Percentiles rank a stretch among this genome's conserved stretches.
These are phyloP conservation scores for Bufo bufo DNA, from an alignment of 2,113 vertebrate species.

Conservation along the genomic window DNA sequence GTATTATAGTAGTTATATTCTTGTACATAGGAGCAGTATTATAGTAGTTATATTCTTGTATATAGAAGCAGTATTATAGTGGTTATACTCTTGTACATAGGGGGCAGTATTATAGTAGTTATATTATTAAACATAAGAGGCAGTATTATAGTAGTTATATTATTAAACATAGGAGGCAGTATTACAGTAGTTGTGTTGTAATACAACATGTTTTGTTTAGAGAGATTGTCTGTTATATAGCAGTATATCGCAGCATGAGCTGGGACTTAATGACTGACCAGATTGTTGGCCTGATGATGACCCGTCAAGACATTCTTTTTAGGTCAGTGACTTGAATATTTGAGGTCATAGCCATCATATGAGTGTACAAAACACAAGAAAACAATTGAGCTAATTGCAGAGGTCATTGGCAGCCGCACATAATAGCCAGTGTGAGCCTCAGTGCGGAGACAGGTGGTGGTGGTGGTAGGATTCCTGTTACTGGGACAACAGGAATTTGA, in stretches of 20 bases:
- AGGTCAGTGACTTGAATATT: slow-evolving; percentile 11
- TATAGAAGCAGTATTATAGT: too few relatives aligned
- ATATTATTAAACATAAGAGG: too few relatives aligned
- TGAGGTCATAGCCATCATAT: slow-evolving; percentile 13
- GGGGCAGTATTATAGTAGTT: too few relatives aligned
- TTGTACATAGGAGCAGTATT: too few relatives aligned
- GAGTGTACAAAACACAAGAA: not conserved
- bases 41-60: too few relatives aligned
- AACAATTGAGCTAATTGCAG: slow-evolving; percentile 16
- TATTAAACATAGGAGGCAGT: too few relatives aligned
- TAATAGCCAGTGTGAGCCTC: not conserved
- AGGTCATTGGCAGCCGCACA: not conserved
- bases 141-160: too few relatives aligned
- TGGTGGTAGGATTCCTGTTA: not conserved
- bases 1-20: too few relatives aligned
- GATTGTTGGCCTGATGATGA: slow-evolving; percentile 10
- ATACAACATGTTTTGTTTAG: too few relatives aligned
- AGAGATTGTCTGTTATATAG: not conserved
- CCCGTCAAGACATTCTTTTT: not conserved
- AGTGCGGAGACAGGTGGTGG: slow-evolving; percentile 20
- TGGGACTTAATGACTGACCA: too few relatives aligned
- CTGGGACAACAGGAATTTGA: not conserved
- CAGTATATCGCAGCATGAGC: not conserved
- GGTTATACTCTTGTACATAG: too few relatives aligned
- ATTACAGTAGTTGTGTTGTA: too few relatives aligned